A percentile compares a stretch with the other conserved stretches of the same genome.
Conservation (phyloP, 2,888 invertebrate genomes). For the Taphrorychus bicolor region DNA sequence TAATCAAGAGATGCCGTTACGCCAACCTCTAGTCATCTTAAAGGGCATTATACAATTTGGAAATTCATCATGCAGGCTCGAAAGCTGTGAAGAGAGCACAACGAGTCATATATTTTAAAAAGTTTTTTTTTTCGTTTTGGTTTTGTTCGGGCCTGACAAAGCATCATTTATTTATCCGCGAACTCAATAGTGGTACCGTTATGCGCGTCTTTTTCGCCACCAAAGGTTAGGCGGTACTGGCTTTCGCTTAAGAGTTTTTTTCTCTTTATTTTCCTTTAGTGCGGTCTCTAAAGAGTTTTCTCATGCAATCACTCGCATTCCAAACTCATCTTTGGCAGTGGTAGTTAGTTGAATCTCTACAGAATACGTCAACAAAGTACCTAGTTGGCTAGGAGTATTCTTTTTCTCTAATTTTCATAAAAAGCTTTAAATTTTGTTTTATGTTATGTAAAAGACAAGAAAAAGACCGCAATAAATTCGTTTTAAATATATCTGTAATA, state of each 20-base stretch:
- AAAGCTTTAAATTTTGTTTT: no score
- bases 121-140: conserved; percentile 12
- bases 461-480: no score
- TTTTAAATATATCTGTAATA: no score
- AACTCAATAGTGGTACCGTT: conserved; percentile 32
- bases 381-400: no score
- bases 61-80: conserved; percentile 32
- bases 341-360: no score
- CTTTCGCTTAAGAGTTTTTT: background rate
- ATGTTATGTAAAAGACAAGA: no score
- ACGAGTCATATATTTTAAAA: conserved; percentile 28
- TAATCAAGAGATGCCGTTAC: conserved; percentile 23
- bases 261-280: background rate
- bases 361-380: no score
- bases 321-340: no score
- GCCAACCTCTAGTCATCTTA: conserved; percentile 25
- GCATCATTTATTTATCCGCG: conserved; percentile 35
- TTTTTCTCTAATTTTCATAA: no score
- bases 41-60: conserved; percentile 35
- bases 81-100: conserved; percentile 22
- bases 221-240: conserved; percentile 13
- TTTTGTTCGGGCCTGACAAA: conserved; percentile 29
- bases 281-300: no score
- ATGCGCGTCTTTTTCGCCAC: conserved; percentile 14
- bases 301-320: background rate